phyloP scores from a whole-genome alignment of 2,888 invertebrate species.

The Callimorpha dominula region DNA sequence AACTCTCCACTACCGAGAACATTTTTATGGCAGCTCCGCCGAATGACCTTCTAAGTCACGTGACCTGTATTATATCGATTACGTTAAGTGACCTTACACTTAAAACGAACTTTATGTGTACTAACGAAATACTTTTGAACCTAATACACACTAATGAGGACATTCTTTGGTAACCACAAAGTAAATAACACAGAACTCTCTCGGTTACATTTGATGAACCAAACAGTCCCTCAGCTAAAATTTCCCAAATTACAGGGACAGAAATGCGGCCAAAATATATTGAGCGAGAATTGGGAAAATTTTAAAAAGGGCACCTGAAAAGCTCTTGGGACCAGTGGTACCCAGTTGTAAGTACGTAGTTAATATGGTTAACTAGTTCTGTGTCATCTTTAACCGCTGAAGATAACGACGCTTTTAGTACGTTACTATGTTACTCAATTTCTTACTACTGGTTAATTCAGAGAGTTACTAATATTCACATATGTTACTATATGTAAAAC shows the following conservation, averaged over 20 bases:
- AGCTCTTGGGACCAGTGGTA: slow-evolving; percentile 41
- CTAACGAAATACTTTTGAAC: slow-evolving; percentile 29
- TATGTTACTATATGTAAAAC: too few relatives aligned
- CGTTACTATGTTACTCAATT: too few relatives aligned
- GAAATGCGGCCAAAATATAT: slow-evolving; percentile 55
- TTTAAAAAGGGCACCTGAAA: slow-evolving; percentile 56
- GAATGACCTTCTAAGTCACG: slow-evolving; percentile 3
- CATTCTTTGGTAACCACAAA: slow-evolving; percentile 56
- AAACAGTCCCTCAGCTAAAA: slow-evolving; percentile 57
- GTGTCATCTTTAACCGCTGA: too few relatives aligned
- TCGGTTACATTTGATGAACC: slow-evolving; percentile 44
- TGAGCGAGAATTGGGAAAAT: slow-evolving; percentile 51
- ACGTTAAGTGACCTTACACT: slow-evolving; percentile 21
- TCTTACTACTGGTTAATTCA: too few relatives aligned
- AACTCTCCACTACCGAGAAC: not conserved
- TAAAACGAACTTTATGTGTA: slow-evolving; percentile 23
- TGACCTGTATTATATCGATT: slow-evolving; percentile 1
- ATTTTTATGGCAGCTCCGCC: slow-evolving; percentile 12
- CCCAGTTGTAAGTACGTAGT: slow-evolving; percentile 34
- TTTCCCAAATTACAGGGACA: slow-evolving; percentile 58
- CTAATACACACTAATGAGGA: slow-evolving; percentile 50
- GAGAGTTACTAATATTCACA: too few relatives aligned
- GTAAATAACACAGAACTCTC: slow-evolving; percentile 53
- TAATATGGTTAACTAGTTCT: too few relatives aligned
- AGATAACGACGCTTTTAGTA: too few relatives aligned